Percentiles rank a stretch among this genome's conserved stretches.
phyloP scores from a whole-genome alignment of 2,113 vertebrate genomes.

The Scopus umbretta region DNA sequence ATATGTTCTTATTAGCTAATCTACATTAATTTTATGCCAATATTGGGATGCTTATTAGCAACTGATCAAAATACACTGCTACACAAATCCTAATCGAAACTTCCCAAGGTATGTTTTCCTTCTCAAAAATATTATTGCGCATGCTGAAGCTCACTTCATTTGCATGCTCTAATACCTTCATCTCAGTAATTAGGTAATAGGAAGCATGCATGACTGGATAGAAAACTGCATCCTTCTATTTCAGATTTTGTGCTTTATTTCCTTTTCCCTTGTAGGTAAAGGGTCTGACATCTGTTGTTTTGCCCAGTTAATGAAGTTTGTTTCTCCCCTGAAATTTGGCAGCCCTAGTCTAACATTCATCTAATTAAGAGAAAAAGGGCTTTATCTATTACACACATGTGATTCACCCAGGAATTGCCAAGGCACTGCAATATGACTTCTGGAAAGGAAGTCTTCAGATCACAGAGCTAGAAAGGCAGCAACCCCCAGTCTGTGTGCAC shows the following conservation, averaged over 20 bases:
- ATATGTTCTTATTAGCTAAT: neutral
- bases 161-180: neutral
- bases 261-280: neutral
- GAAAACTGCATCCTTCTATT: neutral
- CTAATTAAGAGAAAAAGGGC: neutral
- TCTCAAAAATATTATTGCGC: neutral
- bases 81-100: neutral
- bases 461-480: neutral
- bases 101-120: neutral
- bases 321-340: neutral
- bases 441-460: neutral
- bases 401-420: neutral
- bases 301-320: neutral
- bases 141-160: neutral
- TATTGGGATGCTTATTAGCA: neutral
- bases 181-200: neutral
- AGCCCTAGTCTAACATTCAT: neutral
- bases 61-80: neutral
- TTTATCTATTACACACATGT: neutral
- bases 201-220: neutral
- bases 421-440: neutral
- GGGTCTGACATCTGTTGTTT: neutral
- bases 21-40: neutral
- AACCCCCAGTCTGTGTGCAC: neutral
- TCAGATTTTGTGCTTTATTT: neutral